Evolutionary conservation across 2,888 invertebrate genomes (phyloP).

Genomic region (Platycheirus albimanus): DNA sequence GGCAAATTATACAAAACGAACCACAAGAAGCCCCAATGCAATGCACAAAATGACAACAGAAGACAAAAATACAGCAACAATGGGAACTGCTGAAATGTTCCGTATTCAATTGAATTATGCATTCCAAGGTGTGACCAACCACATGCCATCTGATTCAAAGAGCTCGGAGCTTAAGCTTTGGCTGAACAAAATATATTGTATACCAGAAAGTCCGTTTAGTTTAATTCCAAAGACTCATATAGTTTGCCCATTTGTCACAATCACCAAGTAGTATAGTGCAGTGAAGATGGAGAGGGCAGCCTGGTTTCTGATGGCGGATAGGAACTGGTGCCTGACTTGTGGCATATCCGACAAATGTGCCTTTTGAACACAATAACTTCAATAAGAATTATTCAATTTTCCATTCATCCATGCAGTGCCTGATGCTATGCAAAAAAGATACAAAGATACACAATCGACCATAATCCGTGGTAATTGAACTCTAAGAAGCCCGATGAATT

Average conservation of each 20-base stretch:
- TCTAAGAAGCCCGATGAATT: slow-evolving; percentile 68
- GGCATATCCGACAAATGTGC: slow-evolving; percentile 68
- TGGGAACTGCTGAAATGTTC: slow-evolving; percentile 61
- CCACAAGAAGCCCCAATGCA: slow-evolving; percentile 57
- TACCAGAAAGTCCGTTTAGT: slow-evolving; percentile 26
- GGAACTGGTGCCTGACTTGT: slow-evolving; percentile 53
- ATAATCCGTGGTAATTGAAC: slow-evolving; percentile 73
- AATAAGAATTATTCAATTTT: slow-evolving; percentile 70
- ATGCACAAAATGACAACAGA: slow-evolving; percentile 69
- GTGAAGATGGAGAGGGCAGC: slow-evolving; percentile 9
- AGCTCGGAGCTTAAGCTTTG: slow-evolving; percentile 41
- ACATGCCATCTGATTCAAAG: slow-evolving; percentile 63
- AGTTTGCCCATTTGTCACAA: slow-evolving; percentile 70
- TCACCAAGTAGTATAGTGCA: slow-evolving; percentile 66
- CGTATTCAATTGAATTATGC: slow-evolving; percentile 74
- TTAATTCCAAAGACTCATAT: slow-evolving; percentile 41
- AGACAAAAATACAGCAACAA: slow-evolving; percentile 47
- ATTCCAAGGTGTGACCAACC: slow-evolving; percentile 74
- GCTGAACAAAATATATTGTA: slow-evolving; percentile 2
- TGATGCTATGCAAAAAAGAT: slow-evolving; percentile 13
- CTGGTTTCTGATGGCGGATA: slow-evolving; percentile 14
- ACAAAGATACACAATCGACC: slow-evolving; percentile 55
- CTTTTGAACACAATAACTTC: slow-evolving; percentile 59
- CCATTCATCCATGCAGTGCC: slow-evolving; percentile 34
- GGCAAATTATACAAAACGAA: slow-evolving; percentile 1